phyloP scores from a whole-genome alignment of 2,888 invertebrate genomes.

The Lasioglossum vierecki region DNA sequence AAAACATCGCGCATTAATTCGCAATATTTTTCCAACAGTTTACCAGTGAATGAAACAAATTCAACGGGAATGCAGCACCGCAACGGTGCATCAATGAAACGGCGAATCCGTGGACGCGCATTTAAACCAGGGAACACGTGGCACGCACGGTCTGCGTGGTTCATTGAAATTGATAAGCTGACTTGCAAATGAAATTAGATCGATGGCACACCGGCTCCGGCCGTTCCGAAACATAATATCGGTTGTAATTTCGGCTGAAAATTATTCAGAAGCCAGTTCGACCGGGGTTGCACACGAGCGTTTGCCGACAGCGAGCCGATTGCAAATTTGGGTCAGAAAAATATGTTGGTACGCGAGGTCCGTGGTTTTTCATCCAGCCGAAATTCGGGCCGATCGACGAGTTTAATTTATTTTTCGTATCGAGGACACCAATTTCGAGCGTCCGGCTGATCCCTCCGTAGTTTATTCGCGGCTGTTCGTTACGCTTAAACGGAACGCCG shows the following conservation, averaged over 20 bases:
- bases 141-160: slow-evolving; percentile 24
- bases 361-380: slow-evolving; percentile 8
- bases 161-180: slow-evolving; percentile 50
- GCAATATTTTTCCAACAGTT: not conserved
- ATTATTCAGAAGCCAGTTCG: slow-evolving; percentile 18
- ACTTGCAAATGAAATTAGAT: slow-evolving; percentile 48
- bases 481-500: not conserved
- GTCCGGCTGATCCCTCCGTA: not conserved
- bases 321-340: slow-evolving; percentile 6
- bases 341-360: not conserved
- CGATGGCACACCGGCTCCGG: slow-evolving; percentile 23
- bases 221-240: not conserved
- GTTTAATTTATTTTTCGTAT: slow-evolving; percentile 23
- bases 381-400: not conserved
- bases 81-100: not conserved
- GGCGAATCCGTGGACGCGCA: slow-evolving; percentile 30
- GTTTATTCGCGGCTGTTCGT: not conserved
- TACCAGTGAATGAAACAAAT: not conserved
- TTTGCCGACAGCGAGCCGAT: not conserved
- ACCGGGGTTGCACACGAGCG: not conserved
- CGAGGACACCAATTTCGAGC: slow-evolving; percentile 15
- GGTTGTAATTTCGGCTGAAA: slow-evolving; percentile 30
- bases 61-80: not conserved
- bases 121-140: slow-evolving; percentile 25
- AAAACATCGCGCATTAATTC: not conserved